A percentile compares a stretch with the other conserved stretches of the same genome.
Conservation (phyloP, 2,888 invertebrate genomes). For the Eledone cirrhosa region DNA sequence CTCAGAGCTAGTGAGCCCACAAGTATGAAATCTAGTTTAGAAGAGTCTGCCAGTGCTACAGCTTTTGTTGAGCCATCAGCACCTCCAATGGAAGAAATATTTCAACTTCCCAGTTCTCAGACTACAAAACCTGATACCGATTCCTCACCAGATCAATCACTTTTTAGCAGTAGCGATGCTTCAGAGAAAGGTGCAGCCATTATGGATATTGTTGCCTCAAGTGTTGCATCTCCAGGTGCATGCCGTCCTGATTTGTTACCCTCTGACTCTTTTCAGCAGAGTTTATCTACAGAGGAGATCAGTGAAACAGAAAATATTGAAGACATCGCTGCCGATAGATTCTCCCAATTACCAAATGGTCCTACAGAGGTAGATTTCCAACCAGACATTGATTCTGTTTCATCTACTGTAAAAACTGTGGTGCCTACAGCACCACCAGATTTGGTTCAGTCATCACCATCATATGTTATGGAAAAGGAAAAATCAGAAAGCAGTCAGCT, state of each 20-base stretch:
- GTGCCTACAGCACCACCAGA: constrained; percentile 21
- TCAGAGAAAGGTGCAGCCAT: constrained; percentile 49
- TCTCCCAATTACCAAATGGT: constrained; percentile 64
- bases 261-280: constrained; percentile 24
- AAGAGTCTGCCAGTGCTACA: background rate
- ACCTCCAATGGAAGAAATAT: constrained; percentile 32
- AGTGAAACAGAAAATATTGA: constrained; percentile 30
- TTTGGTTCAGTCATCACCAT: constrained; percentile 1
- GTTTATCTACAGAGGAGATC: constrained; percentile 27
- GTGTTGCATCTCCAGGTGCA: constrained; percentile 28
- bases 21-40: constrained; percentile 23
- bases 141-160: constrained; percentile 57
- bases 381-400: constrained; percentile 59
- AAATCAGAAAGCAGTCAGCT: background rate
- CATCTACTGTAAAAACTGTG: constrained; percentile 27
- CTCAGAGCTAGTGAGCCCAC: constrained; percentile 27
- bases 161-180: constrained; percentile 55
- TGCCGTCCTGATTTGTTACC: constrained; percentile 34
- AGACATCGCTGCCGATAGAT: constrained; percentile 20
- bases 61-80: constrained; percentile 33
- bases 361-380: constrained; percentile 70
- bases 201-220: constrained; percentile 37
- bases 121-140: constrained; percentile 40
- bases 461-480: background rate
- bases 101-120: background rate